Evolutionary conservation across 2,888 invertebrate genomes (phyloP).

Genomic region (Drosophila rellima): DNA sequence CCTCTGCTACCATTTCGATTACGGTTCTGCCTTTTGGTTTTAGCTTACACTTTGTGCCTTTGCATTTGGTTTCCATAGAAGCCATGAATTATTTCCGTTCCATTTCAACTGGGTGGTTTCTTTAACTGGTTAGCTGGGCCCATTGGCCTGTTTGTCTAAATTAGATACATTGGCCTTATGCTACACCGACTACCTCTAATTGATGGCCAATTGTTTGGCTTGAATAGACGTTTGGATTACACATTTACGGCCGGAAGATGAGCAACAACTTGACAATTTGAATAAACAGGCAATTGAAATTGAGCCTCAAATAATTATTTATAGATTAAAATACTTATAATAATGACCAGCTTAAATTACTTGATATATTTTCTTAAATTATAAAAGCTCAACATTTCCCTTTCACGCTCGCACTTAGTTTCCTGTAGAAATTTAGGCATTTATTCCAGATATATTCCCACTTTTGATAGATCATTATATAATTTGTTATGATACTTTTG

Average conservation of each 20-base stretch:
- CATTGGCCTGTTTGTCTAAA: conserved; percentile 45
- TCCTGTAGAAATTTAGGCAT: too few relatives aligned
- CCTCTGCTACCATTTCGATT: conserved; percentile 19
- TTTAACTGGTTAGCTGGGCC: conserved; percentile 21
- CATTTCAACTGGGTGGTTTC: conserved; percentile 11
- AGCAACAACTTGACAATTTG: conserved; percentile 26
- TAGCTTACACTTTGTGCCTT: conserved; percentile 14
- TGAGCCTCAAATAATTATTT: background rate
- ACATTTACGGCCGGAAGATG: conserved; percentile 32
- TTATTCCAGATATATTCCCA: too few relatives aligned
- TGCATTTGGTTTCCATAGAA: conserved; percentile 63
- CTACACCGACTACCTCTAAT: conserved; percentile 53
- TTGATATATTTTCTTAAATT: too few relatives aligned
- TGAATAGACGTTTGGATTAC: conserved; percentile 26
- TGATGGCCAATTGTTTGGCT: conserved; percentile 69
- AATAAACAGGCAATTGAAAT: conserved; percentile 15
- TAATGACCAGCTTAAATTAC: too few relatives aligned
- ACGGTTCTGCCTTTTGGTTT: conserved; percentile 16
- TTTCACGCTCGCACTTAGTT: too few relatives aligned
- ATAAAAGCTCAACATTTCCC: too few relatives aligned
- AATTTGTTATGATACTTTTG: too few relatives aligned
- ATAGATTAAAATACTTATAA: background rate
- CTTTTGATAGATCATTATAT: too few relatives aligned
- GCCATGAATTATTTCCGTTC: conserved; percentile 75
- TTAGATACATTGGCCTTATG: conserved; percentile 47